Evolutionary conservation across 30 jellyfish, hydroid and myxozoan genomes (phyloP), one percentile per base, ranked within the genome.

Genomic region (Aurelia aurita complex sp. Pacific): DNA sequence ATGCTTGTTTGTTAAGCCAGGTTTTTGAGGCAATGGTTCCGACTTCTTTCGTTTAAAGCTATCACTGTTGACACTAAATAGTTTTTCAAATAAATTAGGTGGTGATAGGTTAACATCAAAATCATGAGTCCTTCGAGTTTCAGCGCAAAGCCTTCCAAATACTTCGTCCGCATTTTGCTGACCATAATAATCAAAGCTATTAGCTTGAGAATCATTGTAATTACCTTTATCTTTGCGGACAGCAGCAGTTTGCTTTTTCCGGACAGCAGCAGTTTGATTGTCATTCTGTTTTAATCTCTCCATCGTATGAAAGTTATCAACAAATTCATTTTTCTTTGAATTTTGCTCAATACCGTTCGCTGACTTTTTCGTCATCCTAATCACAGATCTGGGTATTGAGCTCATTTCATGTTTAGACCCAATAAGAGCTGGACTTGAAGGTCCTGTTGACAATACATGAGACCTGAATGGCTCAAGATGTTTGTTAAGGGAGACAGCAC

Each of bases 51-150:
- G 40, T 18, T 63, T 40, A 3, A 19, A 14, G 14, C 50, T 9
- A 32, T 43, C 61, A 18, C 62, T 67, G 17, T 46, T 33, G 17
- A 79, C 34, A 65, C 68, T 69, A 54, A 81, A 81, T 0, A 81
- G 42, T 32, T 65, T 40, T 54, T 81, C 90, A 57, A 81, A 81
- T 33, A 81, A 57, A 70, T 81, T 81, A 10, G 81, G 83, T 4
- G 83, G 50, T n/a, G 90, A 69, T 29, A 40, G 74, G 46, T 10
- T 18, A 3, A n/a, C 40, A 1, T 80, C 90, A 19, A 65, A 36
- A 19, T 55, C 42, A 35, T 16, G 29, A 12, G 15, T 64, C 51
- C 18, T 46, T 75, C 36, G 60, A 10, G 34, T 54, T 54, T 68
- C 38, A 68, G 67, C 29, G 65, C 68, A 34, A 10, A 33, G 29